These are phyloP conservation scores for Ectemnius lituratus DNA, from an alignment of 2,888 invertebrate genomes.

Conservation along the genomic window DNA sequence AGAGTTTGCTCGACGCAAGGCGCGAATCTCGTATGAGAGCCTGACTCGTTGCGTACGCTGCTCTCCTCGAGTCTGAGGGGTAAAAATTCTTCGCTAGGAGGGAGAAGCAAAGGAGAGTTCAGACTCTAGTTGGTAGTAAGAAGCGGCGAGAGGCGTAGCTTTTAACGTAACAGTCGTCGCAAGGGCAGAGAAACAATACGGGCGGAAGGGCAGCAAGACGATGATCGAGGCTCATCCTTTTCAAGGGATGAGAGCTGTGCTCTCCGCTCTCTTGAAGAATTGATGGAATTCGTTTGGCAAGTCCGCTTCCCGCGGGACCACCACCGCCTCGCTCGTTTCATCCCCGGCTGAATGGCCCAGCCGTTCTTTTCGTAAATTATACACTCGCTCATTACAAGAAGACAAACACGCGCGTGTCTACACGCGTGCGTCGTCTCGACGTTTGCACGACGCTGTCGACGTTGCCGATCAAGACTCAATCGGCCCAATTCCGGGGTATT, in stretches of 20 bases:
- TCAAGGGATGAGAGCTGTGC: neutral
- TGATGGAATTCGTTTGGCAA: conserved; percentile 50
- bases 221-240: conserved; percentile 2
- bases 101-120: too few species aligned
- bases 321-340: conserved; percentile 28
- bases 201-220: neutral
- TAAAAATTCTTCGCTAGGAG: too few species aligned
- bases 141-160: too few species aligned
- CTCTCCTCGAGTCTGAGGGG: too few species aligned
- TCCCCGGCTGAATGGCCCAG: conserved; percentile 41
- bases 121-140: too few species aligned
- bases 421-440: neutral
- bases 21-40: neutral
- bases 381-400: conserved; percentile 52
- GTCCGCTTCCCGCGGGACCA: conserved; percentile 28
- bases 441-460: neutral
- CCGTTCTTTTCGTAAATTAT: conserved; percentile 58
- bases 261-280: conserved; percentile 37
- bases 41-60: too few species aligned
- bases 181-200: too few species aligned
- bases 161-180: too few species aligned
- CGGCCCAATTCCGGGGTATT: conserved; percentile 17
- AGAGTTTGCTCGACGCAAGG: too few species aligned
- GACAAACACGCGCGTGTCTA: conserved; percentile 36
- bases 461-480: conserved; percentile 40